Conservation (phyloP, 2,888 invertebrate species). For the Oligia strigilis region DNA sequence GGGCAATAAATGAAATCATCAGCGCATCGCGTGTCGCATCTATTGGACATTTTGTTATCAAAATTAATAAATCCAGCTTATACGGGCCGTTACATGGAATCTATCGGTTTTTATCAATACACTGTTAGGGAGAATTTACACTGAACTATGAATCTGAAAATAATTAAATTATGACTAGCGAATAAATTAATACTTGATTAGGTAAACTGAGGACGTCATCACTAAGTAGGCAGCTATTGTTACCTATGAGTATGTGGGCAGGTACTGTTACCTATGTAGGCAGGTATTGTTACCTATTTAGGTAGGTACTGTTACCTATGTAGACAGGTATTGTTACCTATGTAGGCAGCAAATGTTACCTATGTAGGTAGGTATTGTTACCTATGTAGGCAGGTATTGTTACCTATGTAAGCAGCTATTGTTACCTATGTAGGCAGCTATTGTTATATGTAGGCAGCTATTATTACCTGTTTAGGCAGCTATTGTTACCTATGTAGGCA, state of each 20-base stretch:
- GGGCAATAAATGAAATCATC: slow-evolving; percentile 46
- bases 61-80: slow-evolving; percentile 54
- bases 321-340: too few species aligned
- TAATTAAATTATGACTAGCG: background rate
- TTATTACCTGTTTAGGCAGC: too few species aligned
- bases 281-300: too few species aligned
- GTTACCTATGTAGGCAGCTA: too few species aligned
- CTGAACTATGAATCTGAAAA: background rate
- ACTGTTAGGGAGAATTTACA: slow-evolving; percentile 29
- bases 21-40: slow-evolving; percentile 45
- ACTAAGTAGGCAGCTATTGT: background rate
- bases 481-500: too few species aligned
- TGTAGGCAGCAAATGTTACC: too few species aligned
- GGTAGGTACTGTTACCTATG: too few species aligned
- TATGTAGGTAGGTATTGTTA: too few species aligned
- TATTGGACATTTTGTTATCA: slow-evolving; percentile 42
- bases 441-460: too few species aligned
- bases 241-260: background rate
- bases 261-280: background rate
- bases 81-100: slow-evolving; percentile 35
- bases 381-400: too few species aligned
- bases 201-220: background rate
- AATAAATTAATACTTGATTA: background rate
- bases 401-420: too few species aligned
- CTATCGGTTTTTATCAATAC: slow-evolving; percentile 44